Evolutionary conservation across 2,797 vertebrate genomes (phyloP).

Genomic region (Pipistrellus nathusii): DNA sequence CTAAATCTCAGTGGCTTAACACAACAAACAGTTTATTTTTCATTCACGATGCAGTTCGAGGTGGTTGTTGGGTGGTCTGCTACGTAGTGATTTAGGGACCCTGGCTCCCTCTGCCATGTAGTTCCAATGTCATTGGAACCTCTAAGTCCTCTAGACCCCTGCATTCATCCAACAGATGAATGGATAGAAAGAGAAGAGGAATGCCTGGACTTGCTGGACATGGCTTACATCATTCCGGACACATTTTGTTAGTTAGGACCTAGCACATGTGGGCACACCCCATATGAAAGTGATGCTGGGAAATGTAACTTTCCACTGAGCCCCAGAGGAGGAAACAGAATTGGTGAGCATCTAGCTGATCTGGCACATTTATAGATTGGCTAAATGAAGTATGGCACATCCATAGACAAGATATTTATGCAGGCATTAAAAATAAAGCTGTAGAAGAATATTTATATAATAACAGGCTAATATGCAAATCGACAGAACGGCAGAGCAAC

Average conservation of each 20-base stretch:
- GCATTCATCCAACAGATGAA: background rate
- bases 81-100: background rate
- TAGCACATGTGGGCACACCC: background rate
- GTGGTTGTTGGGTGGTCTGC: background rate
- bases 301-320: background rate
- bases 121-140: background rate
- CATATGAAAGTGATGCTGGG: conserved; percentile 12
- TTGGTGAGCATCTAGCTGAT: background rate
- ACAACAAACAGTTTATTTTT: background rate
- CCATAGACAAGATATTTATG: background rate
- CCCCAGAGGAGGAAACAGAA: background rate
- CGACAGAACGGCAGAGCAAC: no score
- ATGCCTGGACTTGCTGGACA: background rate
- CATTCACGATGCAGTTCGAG: background rate
- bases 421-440: background rate
- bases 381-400: background rate
- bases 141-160: background rate
- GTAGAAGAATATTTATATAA: background rate
- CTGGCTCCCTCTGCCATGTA: background rate
- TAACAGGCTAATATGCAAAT: no score
- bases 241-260: conserved; percentile 6
- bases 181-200: background rate
- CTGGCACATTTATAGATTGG: background rate
- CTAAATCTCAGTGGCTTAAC: background rate
- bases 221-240: background rate